phyloP scores from a whole-genome alignment of 2,888 invertebrate species.

The Spilosoma lubricipeda region DNA sequence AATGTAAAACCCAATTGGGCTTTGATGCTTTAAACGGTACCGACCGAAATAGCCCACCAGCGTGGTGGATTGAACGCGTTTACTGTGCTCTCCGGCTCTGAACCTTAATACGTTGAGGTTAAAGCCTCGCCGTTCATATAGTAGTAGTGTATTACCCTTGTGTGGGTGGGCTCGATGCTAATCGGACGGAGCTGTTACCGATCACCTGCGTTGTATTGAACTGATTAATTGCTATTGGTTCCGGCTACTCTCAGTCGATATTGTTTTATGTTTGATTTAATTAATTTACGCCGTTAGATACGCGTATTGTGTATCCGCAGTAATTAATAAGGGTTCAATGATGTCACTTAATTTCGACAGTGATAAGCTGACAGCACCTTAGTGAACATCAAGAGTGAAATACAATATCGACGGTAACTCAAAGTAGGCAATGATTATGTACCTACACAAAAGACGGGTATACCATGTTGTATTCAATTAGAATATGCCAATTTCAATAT shows the following conservation, averaged over 20 bases:
- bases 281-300: conserved; percentile 53
- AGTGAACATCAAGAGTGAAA: background rate
- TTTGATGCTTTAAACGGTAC: conserved; percentile 80
- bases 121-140: conserved; percentile 17
- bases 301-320: conserved; percentile 20
- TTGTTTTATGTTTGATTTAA: conserved; percentile 66
- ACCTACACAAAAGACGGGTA: background rate
- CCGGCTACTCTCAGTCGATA: conserved; percentile 59
- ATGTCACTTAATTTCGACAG: conserved; percentile 22
- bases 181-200: conserved; percentile 78
- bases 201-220: conserved; percentile 79
- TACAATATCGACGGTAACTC: background rate
- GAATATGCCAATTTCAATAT: background rate
- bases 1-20: conserved; percentile 82
- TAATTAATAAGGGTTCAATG: conserved; percentile 27
- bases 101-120: conserved; percentile 41
- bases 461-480: background rate
- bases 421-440: background rate
- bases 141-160: conserved; percentile 23
- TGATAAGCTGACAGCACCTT: background rate
- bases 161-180: conserved; percentile 65
- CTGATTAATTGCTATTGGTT: conserved; percentile 79
- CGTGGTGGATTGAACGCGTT: conserved; percentile 50
- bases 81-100: conserved; percentile 29
- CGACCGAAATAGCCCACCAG: conserved; percentile 72